Base-by-base conservation (phyloP, 2,797 vertebrate species). In the Leucoraja ocellata region DNA sequence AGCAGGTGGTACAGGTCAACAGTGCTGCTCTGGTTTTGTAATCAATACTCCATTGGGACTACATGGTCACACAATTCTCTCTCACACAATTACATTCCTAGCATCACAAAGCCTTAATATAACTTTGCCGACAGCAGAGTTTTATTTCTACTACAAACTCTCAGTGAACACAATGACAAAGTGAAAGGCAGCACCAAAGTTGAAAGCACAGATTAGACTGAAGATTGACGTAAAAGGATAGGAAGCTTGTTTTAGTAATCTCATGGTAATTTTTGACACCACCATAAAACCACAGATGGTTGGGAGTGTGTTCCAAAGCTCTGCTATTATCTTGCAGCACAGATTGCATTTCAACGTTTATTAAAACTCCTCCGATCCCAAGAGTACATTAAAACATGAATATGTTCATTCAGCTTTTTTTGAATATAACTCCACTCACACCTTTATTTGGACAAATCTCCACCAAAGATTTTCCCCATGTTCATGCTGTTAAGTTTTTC, bases 201-300 rank as follows among this genome's bases (percentile, higher is more conserved):
- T 10, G 63, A 68, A 68, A 88, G 63, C 32, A 6, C 32, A 32
- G 61, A 32, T 61, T 10, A 68, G n/a, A 88, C 9, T 32, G 32
- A 32, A 18, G 21, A 65, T 68, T 21, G 63, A 18, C 14, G 68
- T 88, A 21, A 88, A 32, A 18, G 63, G 16, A 18, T 68, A 68
- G 84, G 61, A 88, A 88, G n/a, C 63, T 88, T 86, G 84, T 88
- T n/a, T 65, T 65, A 32, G 14, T 86, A 86, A 86, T 65, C 10
- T 65, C 61, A 88, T 65, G 84, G 65, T 63, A 88, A 88, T 88
- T 68, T 88, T 8, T 88, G 84, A 88, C n/a, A 68, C 14, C 65
- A 16, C 63, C 21, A 68, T 18, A 88, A 63, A 68, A 36, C 65
- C 65, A 86, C 83, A 88, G 84, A 88, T 88, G 84, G 84, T n/a